A percentile compares a stretch with the other conserved stretches of the same genome.
Evolutionary conservation across 92 coral and sea anemone genomes (phyloP).

Genomic region (Ricordea florida): DNA sequence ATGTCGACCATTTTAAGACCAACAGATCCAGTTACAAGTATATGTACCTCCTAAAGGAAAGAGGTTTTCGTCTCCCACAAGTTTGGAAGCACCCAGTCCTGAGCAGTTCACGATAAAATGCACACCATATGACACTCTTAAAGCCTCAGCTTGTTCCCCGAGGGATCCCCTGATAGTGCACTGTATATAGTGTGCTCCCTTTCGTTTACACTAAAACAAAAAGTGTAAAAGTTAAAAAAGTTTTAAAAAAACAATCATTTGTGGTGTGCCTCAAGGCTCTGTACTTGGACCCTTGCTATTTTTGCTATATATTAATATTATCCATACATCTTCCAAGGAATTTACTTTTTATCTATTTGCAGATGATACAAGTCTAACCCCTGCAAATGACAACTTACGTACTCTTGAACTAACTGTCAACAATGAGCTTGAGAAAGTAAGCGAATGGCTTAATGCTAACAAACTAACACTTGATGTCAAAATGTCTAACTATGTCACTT

Average conservation of each 20-base stretch:
- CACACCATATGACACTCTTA: conserved; percentile 24
- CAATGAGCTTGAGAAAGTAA: no score
- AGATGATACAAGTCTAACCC: no score
- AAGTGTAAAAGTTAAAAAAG: neutral
- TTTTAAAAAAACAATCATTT: neutral
- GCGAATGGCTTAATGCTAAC: no score
- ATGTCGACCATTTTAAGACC: neutral
- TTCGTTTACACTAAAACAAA: conserved; percentile 18
- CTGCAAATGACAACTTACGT: no score
- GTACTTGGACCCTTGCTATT: no score
- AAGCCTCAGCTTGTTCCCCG: conserved; percentile 15
- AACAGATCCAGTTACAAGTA: neutral
- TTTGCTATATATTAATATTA: no score
- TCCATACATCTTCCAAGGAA: no score
- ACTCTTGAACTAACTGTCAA: no score
- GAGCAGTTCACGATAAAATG: conserved; percentile 52
- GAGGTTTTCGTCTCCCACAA: conserved; percentile 36
- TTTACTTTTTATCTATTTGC: no score
- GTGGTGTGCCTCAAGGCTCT: no score
- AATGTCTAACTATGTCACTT: no score
- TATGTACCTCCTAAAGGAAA: conserved; percentile 35
- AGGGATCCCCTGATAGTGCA: conserved; percentile 25
- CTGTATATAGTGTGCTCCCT: conserved; percentile 26
- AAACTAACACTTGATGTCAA: no score
- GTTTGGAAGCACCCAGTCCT: conserved; percentile 38